Evolutionary conservation across 2,888 invertebrate species (phyloP), one percentile per base, ranked within the genome.

Genomic region (Callinectes sapidus): DNA sequence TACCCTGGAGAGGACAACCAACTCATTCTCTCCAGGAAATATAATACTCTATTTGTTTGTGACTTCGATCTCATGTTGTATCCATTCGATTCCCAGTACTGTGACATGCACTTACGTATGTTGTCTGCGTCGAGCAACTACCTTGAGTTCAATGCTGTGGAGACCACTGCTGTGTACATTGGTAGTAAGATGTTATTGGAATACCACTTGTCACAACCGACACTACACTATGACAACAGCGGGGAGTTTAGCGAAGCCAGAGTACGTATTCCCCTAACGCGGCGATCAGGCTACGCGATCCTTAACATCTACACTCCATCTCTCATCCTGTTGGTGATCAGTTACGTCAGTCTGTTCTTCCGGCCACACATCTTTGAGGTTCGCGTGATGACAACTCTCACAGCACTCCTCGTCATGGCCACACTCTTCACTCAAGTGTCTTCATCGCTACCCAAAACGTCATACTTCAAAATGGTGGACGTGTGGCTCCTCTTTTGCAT

Each of bases 61-160:
- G 61, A 92, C 66, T 94, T 93, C 81, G 54, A 93, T 89, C 87
- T 94, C 6, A 71, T 92, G 23, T 48, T 92, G 39, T 94, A 94
- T 81, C 94, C 94, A 13, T 94, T 94, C 61, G 94, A 94, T 55
- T 28, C 85, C 13, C 94, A 94, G 32, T 39, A 91, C 71, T 94
- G 94, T 35, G 93, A 92, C 32, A 89, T 94, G 91, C 91, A 93
- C 39, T 77, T 94, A 28, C 86, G 91, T n/a, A 91, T 94, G 16
- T 39, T 93, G 28, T 94, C 94, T 10, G 93, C 92, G 2, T 92
- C 94, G 0, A 92, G 89, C 32, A 66, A 54, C 10, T 94, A 92
- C 85, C 81, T 93, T 16, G 71, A n/a, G 18, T 91, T 93, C 16
- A 88, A 92, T 35, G 28, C 42, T 3, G 48, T 8, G n/a, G 54